Conservation (phyloP, 2,113 vertebrate genomes). For the Cacatua alba region DNA sequence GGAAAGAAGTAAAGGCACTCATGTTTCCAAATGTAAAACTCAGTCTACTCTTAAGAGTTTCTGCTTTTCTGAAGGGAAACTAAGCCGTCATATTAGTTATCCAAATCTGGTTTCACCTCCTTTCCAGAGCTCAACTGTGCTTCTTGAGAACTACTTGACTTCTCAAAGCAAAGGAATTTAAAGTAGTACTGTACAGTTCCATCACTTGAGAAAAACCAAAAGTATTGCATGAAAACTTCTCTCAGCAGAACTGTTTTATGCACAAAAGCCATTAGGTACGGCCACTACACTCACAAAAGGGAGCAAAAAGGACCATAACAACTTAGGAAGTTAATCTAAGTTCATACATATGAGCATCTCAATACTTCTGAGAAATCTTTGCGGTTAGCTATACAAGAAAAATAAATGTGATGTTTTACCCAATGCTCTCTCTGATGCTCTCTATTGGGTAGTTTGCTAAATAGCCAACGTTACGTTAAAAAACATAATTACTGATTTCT, state of each 20-base stretch:
- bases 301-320: background rate
- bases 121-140: slow-evolving; percentile 59
- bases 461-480: slow-evolving; percentile 28
- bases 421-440: background rate
- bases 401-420: slow-evolving; percentile 21
- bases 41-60: slow-evolving; percentile 12
- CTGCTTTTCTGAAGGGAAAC: slow-evolving; percentile 49
- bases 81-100: background rate
- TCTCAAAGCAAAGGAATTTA: slow-evolving; percentile 41
- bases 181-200: slow-evolving; percentile 47
- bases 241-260: slow-evolving; percentile 4
- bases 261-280: slow-evolving; percentile 8
- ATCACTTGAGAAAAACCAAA: slow-evolving; percentile 1
- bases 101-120: slow-evolving; percentile 57
- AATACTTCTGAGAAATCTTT: slow-evolving; percentile 15
- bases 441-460: slow-evolving; percentile 32
- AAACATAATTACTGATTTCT: slow-evolving; percentile 4
- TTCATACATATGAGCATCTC: background rate
- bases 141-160: slow-evolving; percentile 65
- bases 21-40: slow-evolving; percentile 66
- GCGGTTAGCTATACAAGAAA: slow-evolving; percentile 2
- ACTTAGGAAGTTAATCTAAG: slow-evolving; percentile 28
- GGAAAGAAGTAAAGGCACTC: slow-evolving; percentile 78
- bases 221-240: slow-evolving; percentile 48
- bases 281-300: slow-evolving; percentile 8